Evolutionary conservation across 2,888 invertebrate genomes (phyloP).

Genomic region (Magallana nippona): DNA sequence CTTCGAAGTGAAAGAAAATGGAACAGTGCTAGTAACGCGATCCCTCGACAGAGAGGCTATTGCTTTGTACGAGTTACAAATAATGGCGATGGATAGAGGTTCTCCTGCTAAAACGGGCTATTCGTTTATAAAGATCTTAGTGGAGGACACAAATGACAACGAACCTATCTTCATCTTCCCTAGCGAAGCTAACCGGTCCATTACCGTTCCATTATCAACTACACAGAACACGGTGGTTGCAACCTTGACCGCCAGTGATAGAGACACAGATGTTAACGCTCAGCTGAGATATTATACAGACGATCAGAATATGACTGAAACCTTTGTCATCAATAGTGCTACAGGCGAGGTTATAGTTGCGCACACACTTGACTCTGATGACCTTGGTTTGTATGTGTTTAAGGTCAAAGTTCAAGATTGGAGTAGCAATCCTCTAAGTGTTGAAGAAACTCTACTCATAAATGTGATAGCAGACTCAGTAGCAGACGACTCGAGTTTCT

Average conservation of each 20-base stretch:
- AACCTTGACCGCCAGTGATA: constrained; percentile 42
- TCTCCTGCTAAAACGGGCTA: constrained; percentile 29
- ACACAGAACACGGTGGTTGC: constrained; percentile 38
- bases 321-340: constrained; percentile 47
- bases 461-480: constrained; percentile 36
- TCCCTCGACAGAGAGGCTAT: constrained; percentile 44
- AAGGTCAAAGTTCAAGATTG: constrained; percentile 44
- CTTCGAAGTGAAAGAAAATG: constrained; percentile 43
- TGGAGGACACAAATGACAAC: constrained; percentile 49
- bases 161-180: constrained; percentile 45
- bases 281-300: constrained; percentile 40
- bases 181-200: constrained; percentile 34
- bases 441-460: constrained; percentile 34
- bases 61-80: constrained; percentile 35
- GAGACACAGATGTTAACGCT: constrained; percentile 40
- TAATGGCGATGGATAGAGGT: constrained; percentile 44
- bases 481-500: constrained; percentile 6
- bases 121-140: constrained; percentile 34
- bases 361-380: constrained; percentile 29
- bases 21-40: constrained; percentile 40
- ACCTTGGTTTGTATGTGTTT: constrained; percentile 43
- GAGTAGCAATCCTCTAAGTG: constrained; percentile 28
- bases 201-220: constrained; percentile 43
- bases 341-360: constrained; percentile 45
- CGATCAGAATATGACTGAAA: constrained; percentile 42